Evolutionary conservation across 2,888 invertebrate species (phyloP).

Genomic region (Ormia ochracea): DNA sequence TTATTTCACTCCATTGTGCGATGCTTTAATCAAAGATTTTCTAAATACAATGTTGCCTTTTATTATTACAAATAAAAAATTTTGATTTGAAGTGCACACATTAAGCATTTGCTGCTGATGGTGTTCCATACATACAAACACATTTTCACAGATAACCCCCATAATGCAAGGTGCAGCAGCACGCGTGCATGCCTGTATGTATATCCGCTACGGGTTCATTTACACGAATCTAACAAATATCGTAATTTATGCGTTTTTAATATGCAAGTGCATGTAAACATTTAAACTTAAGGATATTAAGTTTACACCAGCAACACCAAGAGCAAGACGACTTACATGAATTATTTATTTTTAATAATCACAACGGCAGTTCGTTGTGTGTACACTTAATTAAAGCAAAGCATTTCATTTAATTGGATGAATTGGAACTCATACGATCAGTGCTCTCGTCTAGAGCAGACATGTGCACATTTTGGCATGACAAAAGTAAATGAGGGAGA

Average conservation of each 20-base stretch:
- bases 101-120: neutral
- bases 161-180: neutral
- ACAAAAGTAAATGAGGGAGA: neutral
- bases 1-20: neutral
- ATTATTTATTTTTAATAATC: slow-evolving; percentile 45
- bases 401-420: slow-evolving; percentile 43
- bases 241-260: slow-evolving; percentile 5
- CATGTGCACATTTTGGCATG: slow-evolving; percentile 27
- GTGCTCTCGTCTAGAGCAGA: neutral
- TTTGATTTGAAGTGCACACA: neutral
- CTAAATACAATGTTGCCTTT: neutral
- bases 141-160: too few relatives aligned
- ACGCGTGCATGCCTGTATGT: slow-evolving; percentile 10
- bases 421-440: slow-evolving; percentile 26
- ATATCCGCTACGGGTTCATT: neutral
- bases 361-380: slow-evolving; percentile 32
- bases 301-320: neutral
- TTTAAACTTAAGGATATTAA: neutral
- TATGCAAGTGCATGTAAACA: too few relatives aligned
- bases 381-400: slow-evolving; percentile 43
- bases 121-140: neutral
- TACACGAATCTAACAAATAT: neutral
- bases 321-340: neutral
- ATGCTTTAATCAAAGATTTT: neutral
- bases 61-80: neutral